These are phyloP conservation scores for Protodeltote pygarga DNA, from an alignment of 2,888 invertebrate species.

Conservation along the genomic window DNA sequence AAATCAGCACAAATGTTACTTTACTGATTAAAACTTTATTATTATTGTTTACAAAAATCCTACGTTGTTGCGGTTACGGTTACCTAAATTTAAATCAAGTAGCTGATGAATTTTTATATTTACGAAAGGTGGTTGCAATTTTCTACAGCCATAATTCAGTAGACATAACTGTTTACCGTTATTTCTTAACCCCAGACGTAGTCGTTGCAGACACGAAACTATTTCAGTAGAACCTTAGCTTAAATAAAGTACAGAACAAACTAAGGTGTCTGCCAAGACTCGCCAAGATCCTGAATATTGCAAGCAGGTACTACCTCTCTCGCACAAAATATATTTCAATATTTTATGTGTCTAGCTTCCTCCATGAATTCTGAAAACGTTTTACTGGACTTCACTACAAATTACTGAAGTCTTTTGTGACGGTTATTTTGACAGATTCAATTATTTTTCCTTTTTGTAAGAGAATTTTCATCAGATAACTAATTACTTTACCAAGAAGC, in stretches of 20 bases:
- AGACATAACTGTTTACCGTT: constrained; percentile 11
- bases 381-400: constrained; percentile 23
- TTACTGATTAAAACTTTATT: constrained; percentile 7
- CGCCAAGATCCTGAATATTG: constrained; percentile 61
- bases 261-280: constrained; percentile 64
- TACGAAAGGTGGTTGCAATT: constrained; percentile 1
- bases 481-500: too few species aligned
- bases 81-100: too few species aligned
- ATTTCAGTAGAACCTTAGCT: constrained; percentile 44
- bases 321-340: constrained; percentile 57
- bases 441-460: not conserved
- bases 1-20: constrained; percentile 10
- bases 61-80: too few species aligned
- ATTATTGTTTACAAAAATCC: too few species aligned
- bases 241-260: constrained; percentile 54
- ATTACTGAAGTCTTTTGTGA: constrained; percentile 14
- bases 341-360: constrained; percentile 66
- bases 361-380: constrained; percentile 41
- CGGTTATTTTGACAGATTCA: not conserved
- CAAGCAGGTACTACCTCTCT: constrained; percentile 54
- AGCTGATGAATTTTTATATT: not conserved
- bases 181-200: constrained; percentile 20
- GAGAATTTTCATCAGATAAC: too few species aligned
- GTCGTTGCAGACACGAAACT: constrained; percentile 45
- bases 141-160: constrained; percentile 20